phyloP scores from a whole-genome alignment of 2,113 vertebrate genomes.

The Psophia crepitans region DNA sequence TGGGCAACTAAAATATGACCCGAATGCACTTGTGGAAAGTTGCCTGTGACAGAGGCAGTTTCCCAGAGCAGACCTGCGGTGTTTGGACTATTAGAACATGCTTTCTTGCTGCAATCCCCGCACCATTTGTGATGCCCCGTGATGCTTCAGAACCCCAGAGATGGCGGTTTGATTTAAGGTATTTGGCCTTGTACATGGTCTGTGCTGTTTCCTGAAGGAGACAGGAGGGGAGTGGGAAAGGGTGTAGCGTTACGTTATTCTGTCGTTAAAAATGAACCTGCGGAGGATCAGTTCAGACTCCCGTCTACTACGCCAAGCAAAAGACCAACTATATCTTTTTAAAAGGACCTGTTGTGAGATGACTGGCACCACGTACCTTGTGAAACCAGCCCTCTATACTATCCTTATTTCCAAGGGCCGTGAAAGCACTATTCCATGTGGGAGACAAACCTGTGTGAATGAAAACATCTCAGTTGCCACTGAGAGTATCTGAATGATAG shows the following conservation, averaged over 20 bases:
- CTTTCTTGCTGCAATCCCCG: not conserved
- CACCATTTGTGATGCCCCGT: not conserved
- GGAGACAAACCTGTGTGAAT: not conserved
- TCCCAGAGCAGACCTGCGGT: not conserved
- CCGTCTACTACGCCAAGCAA: not conserved
- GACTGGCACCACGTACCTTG: not conserved
- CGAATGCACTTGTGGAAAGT: not conserved
- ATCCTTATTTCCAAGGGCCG: not conserved
- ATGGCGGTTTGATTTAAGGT: not conserved
- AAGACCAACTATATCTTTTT: not conserved
- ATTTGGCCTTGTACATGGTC: accelerated
- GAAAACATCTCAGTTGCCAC: not conserved
- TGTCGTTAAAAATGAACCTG: not conserved
- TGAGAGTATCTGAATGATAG: not conserved
- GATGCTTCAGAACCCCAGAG: not conserved
- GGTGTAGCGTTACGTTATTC: accelerated
- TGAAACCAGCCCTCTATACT: not conserved
- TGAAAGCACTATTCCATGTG: not conserved
- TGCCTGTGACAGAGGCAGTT: not conserved
- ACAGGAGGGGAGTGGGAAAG: not conserved
- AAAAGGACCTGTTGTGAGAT: not conserved
- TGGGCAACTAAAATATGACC: not conserved
- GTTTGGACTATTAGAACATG: not conserved
- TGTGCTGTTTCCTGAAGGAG: not conserved
- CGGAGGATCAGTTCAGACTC: not conserved